Percentiles rank a stretch among this genome's conserved stretches.
Conservation (phyloP, 2,113 vertebrate genomes). For the Myiagra hebetior region DNA sequence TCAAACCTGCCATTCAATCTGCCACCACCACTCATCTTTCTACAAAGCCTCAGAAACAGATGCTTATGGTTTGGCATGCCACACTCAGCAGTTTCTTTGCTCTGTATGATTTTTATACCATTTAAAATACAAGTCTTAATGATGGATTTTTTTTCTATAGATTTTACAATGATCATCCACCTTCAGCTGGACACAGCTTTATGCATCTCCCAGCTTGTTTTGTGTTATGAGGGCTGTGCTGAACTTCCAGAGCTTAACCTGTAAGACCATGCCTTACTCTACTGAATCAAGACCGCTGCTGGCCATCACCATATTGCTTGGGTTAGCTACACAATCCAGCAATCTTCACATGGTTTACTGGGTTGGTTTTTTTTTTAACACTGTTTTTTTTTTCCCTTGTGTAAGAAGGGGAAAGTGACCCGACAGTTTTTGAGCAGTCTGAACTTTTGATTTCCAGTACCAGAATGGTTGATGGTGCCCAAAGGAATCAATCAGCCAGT, state of each 20-base stretch:
- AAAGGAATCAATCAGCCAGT: background rate
- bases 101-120: background rate
- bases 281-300: background rate
- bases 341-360: background rate
- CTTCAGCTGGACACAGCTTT: background rate
- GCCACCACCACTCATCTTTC: background rate
- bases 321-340: background rate
- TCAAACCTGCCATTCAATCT: background rate
- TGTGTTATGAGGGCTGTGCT: background rate
- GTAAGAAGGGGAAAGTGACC: background rate
- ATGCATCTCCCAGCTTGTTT: background rate
- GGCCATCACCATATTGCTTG: background rate
- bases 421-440: background rate
- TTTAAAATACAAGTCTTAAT: background rate
- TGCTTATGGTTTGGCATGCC: accelerated
- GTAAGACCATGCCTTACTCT: background rate
- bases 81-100: background rate
- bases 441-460: background rate
- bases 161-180: background rate
- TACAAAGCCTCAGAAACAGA: background rate
- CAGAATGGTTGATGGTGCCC: background rate
- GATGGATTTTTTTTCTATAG: background rate
- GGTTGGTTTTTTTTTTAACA: no score
- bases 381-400: background rate
- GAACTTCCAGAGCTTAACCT: background rate